These are phyloP conservation scores for Spinus olivaceus DNA, from an alignment of 2,797 vertebrate genomes.

Conservation along the genomic window DNA sequence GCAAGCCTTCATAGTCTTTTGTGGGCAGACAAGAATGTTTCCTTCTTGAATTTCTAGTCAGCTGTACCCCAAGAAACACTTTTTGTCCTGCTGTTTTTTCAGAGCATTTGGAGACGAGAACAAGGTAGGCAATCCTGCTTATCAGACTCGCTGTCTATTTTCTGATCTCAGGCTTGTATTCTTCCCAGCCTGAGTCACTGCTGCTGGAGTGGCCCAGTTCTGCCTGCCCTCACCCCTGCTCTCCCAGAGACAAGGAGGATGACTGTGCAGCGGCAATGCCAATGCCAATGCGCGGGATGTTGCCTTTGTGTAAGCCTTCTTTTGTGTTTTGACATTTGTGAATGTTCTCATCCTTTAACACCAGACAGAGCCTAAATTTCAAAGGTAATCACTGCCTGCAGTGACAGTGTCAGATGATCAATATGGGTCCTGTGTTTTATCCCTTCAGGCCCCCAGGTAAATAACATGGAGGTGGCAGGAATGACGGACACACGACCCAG, in stretches of 20 bases:
- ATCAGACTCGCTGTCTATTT: neutral
- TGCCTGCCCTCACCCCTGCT: neutral
- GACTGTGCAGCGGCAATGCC: neutral
- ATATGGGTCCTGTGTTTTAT: neutral
- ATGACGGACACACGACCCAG: neutral
- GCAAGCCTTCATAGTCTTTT: neutral
- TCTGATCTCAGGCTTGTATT: slow-evolving; percentile 10
- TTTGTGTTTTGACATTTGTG: neutral
- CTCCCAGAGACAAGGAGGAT: neutral
- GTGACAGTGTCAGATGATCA: neutral
- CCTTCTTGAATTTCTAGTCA: neutral
- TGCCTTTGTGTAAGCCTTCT: neutral
- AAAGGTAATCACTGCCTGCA: neutral
- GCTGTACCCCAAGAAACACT: neutral
- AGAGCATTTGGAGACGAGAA: neutral
- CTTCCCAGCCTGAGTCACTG: neutral
- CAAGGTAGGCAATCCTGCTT: neutral
- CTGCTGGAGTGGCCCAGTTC: neutral
- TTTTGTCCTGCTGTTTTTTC: neutral
- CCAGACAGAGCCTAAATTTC: neutral
- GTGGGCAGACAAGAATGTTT: neutral
- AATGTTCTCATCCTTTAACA: neutral
- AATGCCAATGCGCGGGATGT: neutral
- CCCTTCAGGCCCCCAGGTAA: neutral
- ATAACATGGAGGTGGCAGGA: neutral